A percentile compares a stretch with the other conserved stretches of the same genome.
Evolutionary conservation across 2,113 vertebrate species (phyloP).

Genomic region (Gymnogyps californianus): DNA sequence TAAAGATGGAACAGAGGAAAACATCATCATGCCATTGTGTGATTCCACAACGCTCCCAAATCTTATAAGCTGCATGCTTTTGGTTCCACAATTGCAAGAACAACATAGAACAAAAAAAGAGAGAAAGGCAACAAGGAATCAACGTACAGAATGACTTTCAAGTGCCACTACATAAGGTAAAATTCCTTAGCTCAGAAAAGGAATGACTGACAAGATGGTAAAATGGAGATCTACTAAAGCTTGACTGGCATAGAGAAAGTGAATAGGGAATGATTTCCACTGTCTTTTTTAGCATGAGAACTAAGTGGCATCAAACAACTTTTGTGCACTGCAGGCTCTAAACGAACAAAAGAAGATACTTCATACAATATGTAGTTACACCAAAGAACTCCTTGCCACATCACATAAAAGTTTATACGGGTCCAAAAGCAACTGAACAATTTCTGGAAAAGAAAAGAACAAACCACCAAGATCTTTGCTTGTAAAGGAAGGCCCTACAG

Average conservation of each 20-base stretch:
- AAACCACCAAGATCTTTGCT: not conserved
- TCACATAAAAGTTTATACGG: not conserved
- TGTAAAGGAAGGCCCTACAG: not conserved
- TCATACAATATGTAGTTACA: not conserved
- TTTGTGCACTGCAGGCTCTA: not conserved
- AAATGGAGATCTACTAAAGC: not conserved
- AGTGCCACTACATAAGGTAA: accelerated
- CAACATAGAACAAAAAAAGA: not conserved
- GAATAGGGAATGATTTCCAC: not conserved
- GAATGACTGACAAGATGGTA: not conserved
- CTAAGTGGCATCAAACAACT: not conserved
- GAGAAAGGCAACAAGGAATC: not conserved
- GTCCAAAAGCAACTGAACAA: not conserved
- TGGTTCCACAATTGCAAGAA: not conserved
- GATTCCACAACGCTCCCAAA: not conserved
- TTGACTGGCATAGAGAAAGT: not conserved
- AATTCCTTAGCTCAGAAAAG: not conserved
- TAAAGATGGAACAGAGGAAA: not conserved
- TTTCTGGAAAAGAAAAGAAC: not conserved
- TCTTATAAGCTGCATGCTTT: not conserved
- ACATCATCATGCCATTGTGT: not conserved
- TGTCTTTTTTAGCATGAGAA: not conserved
- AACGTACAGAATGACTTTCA: not conserved
- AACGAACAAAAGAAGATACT: not conserved
- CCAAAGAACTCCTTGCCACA: not conserved